Conservation (phyloP, 1,140 invertebrate species). For the Paraescarpia echinospica region DNA sequence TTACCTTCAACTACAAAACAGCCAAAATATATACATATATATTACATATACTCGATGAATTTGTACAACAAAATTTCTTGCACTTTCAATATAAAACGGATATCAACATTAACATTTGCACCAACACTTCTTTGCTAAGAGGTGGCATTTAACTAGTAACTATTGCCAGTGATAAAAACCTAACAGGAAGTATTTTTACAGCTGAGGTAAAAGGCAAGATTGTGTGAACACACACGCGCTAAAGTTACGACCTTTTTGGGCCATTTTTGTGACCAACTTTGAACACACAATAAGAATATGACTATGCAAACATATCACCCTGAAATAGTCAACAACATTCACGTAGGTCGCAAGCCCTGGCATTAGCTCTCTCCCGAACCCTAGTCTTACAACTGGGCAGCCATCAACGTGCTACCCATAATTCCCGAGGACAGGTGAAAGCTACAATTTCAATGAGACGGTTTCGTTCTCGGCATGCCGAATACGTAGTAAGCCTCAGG, state of each 20-base stretch:
- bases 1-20: not conserved
- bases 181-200: not conserved
- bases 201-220: not conserved
- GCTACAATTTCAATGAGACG: not conserved
- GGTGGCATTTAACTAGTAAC: not conserved
- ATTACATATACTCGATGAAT: constrained; percentile 1
- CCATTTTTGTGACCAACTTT: not conserved
- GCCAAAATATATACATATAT: not conserved
- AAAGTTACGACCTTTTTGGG: not conserved
- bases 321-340: constrained; percentile 6
- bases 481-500: not conserved
- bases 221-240: not conserved
- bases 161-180: not conserved
- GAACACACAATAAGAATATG: constrained; percentile 6
- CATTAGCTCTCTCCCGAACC: not conserved
- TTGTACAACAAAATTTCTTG: constrained; percentile 8
- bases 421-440: not conserved
- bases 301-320: not conserved
- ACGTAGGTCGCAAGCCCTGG: not conserved
- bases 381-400: not conserved
- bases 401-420: not conserved
- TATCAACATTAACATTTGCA: not conserved
- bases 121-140: not conserved
- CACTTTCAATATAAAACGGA: constrained; percentile 9
- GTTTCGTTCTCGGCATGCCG: not conserved